Conservation (phyloP, 1,140 invertebrate genomes). For the Heliconius congener region DNA sequence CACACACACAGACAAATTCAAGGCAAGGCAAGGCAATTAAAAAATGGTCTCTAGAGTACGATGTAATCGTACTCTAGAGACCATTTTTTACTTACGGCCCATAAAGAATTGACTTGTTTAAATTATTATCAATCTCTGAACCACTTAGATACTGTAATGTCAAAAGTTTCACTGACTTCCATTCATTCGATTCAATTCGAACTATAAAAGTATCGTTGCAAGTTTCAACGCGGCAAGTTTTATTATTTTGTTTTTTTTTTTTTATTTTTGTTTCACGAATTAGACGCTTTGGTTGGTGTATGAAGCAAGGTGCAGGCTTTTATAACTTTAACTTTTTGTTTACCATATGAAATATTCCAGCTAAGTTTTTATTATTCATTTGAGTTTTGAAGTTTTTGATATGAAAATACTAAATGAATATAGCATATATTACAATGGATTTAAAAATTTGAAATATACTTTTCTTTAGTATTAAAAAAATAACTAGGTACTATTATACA, state of each 20-base stretch:
- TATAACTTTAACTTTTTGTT: background rate
- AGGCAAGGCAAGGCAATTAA: too few relatives aligned
- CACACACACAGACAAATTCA: too few relatives aligned
- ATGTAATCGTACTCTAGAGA: too few relatives aligned
- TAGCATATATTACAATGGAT: background rate
- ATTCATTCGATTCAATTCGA: constrained; percentile 39
- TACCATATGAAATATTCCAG: background rate
- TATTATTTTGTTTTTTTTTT: constrained; percentile 18
- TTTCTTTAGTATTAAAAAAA: background rate
- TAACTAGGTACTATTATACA: background rate
- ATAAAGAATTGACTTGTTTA: constrained; percentile 17
- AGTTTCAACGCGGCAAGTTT: constrained; percentile 34
- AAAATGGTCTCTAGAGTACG: too few relatives aligned
- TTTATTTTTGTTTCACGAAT: constrained; percentile 28
- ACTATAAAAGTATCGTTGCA: constrained; percentile 34
- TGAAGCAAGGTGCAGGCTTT: background rate
- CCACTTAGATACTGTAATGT: constrained; percentile 32
- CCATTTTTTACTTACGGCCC: background rate
- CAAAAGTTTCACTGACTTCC: constrained; percentile 36
- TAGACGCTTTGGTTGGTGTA: background rate
- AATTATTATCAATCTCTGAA: constrained; percentile 30
- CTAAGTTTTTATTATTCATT: constrained; percentile 11
- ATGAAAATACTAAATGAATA: background rate
- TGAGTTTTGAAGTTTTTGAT: background rate
- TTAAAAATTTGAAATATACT: background rate